phyloP scores from a whole-genome alignment of 2,888 invertebrate genomes.

The Lasioglossum vierecki region DNA sequence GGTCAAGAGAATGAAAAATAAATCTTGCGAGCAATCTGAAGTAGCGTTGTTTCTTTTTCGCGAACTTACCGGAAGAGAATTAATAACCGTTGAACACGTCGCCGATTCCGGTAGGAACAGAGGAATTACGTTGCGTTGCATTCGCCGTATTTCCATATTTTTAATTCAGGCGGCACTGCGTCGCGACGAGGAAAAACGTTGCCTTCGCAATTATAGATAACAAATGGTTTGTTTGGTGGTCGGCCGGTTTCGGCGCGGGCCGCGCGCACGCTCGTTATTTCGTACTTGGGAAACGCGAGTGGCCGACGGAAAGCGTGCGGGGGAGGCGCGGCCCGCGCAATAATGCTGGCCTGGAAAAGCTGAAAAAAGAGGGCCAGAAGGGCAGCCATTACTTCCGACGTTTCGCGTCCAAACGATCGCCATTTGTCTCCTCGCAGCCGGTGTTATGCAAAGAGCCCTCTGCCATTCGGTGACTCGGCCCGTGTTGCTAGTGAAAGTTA shows the following conservation, averaged over 20 bases:
- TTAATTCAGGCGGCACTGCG: slow-evolving; percentile 46
- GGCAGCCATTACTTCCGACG: slow-evolving; percentile 74
- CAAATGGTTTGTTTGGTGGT: slow-evolving; percentile 70
- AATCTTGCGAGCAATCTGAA: neutral
- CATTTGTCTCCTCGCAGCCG: slow-evolving; percentile 73
- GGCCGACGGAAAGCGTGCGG: slow-evolving; percentile 34
- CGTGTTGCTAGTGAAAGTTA: slow-evolving; percentile 66
- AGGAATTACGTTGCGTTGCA: slow-evolving; percentile 44
- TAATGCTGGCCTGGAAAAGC: slow-evolving; percentile 73
- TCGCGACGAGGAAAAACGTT: slow-evolving; percentile 60
- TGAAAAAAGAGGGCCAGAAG: slow-evolving; percentile 73
- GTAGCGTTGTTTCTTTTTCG: neutral
- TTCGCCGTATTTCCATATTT: slow-evolving; percentile 60
- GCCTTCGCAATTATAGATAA: slow-evolving; percentile 70
- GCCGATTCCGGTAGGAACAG: slow-evolving; percentile 37
- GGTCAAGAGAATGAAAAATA: neutral
- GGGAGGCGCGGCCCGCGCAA: slow-evolving; percentile 48
- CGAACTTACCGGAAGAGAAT: slow-evolving; percentile 10
- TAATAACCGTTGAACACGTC: slow-evolving; percentile 38
- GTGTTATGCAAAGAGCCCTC: slow-evolving; percentile 71
- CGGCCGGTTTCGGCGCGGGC: slow-evolving; percentile 39
- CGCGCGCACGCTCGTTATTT: slow-evolving; percentile 61
- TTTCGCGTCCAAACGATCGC: slow-evolving; percentile 72
- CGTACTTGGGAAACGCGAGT: slow-evolving; percentile 61
- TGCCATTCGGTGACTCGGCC: slow-evolving; percentile 62